A percentile compares a stretch with the other conserved stretches of the same genome.
phyloP scores from a whole-genome alignment of 2,888 invertebrate species.

The Drepana falcataria region DNA sequence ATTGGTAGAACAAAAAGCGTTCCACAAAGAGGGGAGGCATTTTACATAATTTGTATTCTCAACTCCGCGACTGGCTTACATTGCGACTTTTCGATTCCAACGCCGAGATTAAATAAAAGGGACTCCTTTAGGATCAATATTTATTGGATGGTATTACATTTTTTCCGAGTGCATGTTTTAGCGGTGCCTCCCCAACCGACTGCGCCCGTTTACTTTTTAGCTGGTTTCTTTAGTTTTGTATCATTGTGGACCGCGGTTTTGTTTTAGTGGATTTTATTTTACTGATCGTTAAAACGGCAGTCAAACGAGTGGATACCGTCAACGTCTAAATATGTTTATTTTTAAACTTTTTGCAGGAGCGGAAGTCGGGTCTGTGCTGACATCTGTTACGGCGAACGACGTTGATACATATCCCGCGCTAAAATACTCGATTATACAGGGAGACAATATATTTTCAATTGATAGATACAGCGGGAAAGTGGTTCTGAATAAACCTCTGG shows the following conservation, averaged over 20 bases:
- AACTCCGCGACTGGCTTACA: conserved; percentile 57
- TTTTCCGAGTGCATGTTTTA: conserved; percentile 73
- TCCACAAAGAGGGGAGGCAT: conserved; percentile 63
- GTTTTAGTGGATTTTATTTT: conserved; percentile 55
- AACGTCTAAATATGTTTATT: conserved; percentile 28
- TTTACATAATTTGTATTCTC: conserved; percentile 77
- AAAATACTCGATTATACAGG: conserved; percentile 87
- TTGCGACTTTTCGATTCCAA: conserved; percentile 70
- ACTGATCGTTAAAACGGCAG: conserved; percentile 53
- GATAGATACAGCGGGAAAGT: conserved; percentile 96
- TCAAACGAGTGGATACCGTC: conserved; percentile 40
- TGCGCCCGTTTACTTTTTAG: conserved; percentile 42
- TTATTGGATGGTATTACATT: conserved; percentile 75
- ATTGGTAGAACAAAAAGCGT: conserved; percentile 72
- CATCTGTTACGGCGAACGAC: conserved; percentile 96
- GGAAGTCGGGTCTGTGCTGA: conserved; percentile 90
- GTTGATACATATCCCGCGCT: conserved; percentile 96
- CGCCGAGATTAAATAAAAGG: conserved; percentile 74
- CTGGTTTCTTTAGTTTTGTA: conserved; percentile 61
- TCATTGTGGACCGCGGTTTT: conserved; percentile 62
- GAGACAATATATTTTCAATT: conserved; percentile 88
- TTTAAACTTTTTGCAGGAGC: conserved; percentile 79
- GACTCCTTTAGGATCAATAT: conserved; percentile 75
- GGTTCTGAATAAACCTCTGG: conserved; percentile 87
- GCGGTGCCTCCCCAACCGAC: conserved; percentile 65